Evolutionary conservation across 2,113 vertebrate genomes (phyloP).

Genomic region (Steatornis caripensis): DNA sequence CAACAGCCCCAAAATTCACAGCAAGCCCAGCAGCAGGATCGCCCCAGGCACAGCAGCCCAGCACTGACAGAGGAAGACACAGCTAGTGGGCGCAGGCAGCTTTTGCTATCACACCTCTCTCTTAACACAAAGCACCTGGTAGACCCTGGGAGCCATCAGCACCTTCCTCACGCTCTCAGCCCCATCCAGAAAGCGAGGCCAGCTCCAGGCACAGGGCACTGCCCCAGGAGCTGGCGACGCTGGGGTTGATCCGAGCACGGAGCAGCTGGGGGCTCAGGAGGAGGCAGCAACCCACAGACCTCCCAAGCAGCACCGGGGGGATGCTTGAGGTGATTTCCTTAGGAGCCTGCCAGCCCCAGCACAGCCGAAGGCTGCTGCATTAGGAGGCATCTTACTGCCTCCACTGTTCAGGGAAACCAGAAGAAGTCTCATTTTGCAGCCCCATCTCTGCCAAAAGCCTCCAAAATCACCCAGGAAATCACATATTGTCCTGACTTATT

Average conservation of each 20-base stretch:
- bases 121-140: background rate
- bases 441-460: background rate
- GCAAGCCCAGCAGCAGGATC: background rate
- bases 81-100: accelerated
- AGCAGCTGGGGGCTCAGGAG: background rate
- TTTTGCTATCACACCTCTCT: background rate
- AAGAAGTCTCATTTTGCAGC: background rate
- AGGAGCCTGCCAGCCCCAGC: background rate
- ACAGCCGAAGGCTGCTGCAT: accelerated
- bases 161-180: background rate
- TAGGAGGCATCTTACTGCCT: background rate
- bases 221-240: background rate
- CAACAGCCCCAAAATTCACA: background rate
- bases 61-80: accelerated
- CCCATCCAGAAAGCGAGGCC: background rate
- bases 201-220: background rate
- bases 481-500: background rate
- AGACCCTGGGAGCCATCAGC: background rate
- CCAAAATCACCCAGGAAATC: background rate
- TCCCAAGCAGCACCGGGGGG: background rate
- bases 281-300: background rate
- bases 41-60: background rate
- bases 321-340: background rate
- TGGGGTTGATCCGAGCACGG: accelerated
- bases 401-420: background rate